Base-by-base conservation (phyloP, 1,140 invertebrate species). In the Lepidurus packardi region DNA sequence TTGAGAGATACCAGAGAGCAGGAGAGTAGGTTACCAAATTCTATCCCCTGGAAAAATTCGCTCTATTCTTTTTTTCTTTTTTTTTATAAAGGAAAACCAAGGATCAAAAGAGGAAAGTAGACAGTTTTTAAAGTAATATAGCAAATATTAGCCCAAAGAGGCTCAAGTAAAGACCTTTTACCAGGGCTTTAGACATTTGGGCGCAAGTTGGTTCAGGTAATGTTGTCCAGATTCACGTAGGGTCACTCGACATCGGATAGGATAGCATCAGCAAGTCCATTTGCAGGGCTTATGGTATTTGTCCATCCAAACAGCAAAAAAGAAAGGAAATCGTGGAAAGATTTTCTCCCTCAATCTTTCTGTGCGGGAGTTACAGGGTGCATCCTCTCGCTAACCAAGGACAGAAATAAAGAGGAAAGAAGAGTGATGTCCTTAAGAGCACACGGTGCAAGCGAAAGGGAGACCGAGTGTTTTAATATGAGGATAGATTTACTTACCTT, bases 1-100 rank as follows among this genome's bases (percentile, higher is more conserved):
- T 65, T 65, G 53, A 65, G 53, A 65, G 53, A 65, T n/a, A 65
- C 53, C 53, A 65, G 53, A 65, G 53, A 65, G 53, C 53, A 65
- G 16, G 53, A 65, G 53, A 65, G 53, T 65, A 65, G 21, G 53
- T 65, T 65, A 65, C 53, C n/a, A 65, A 65, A 65, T 65, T 65
- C 53, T 21, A 65, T 65, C 53, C 53, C 5, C 53, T 9, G 4
- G 6, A 65, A 65, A 65, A 65, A 65, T 65, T 16, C 21, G 53
- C 53, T 11, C 16, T 16, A 1, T 65, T 65, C 7, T 65, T 65
- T 3, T 8, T 21, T 65, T 65, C 9, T 65, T 16, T 21, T 13
- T 65, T 65, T 65, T 21, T 65, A 4, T 65, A n/a, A 21, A 65
- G 16, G 10, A 65, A 21, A n/a, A 6, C 53, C 53, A 21, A 34